These are phyloP conservation scores for Mellivora capensis DNA, from an alignment of 2,113 vertebrate genomes.

Conservation along the genomic window DNA sequence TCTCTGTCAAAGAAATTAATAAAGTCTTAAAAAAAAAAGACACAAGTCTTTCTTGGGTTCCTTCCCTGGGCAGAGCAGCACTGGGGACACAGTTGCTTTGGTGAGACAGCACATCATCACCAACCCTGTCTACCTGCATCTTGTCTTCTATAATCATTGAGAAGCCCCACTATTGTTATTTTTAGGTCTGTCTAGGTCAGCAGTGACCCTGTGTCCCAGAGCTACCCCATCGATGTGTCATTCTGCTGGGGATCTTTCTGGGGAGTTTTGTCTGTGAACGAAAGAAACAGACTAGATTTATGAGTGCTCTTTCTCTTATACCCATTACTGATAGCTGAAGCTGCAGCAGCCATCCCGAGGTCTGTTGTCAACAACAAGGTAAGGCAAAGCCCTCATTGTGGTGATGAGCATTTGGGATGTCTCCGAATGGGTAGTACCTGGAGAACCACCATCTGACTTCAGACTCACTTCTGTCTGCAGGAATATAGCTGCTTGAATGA, in stretches of 20 bases:
- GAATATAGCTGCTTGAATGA: neutral
- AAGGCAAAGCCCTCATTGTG: neutral
- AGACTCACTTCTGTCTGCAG: neutral
- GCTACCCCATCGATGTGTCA: neutral
- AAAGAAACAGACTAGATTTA: neutral
- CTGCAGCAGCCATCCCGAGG: neutral
- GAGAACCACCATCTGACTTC: neutral
- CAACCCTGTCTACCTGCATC: neutral
- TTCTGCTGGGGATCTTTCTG: neutral
- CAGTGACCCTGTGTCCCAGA: neutral
- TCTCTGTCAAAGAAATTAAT: too few relatives aligned
- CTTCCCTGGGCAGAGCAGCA: neutral
- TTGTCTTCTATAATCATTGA: too few relatives aligned
- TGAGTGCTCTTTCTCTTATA: neutral
- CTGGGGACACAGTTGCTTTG: neutral
- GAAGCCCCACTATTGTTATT: neutral
- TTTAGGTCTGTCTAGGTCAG: neutral
- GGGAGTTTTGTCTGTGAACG: too few relatives aligned
- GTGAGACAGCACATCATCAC: neutral
- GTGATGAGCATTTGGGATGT: neutral
- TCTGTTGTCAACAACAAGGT: neutral
- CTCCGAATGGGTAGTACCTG: neutral
- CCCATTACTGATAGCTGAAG: neutral
- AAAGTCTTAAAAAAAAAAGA: too few relatives aligned
- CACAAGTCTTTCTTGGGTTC: neutral